Evolutionary conservation across 2,888 invertebrate species (phyloP).

Genomic region (Orthonychiurus folsomi): DNA sequence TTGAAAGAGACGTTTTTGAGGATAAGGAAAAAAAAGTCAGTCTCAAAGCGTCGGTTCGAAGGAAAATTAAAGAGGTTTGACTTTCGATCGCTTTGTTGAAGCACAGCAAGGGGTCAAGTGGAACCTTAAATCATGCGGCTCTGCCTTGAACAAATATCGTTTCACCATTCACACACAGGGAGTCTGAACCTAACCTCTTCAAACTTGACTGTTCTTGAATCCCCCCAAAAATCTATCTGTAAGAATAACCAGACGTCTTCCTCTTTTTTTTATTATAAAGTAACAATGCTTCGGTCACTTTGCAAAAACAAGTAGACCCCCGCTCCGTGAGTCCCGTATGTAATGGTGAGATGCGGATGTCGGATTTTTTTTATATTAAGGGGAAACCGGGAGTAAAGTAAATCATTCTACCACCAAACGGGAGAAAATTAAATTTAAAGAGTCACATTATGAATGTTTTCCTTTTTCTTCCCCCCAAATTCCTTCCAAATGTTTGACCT

Average conservation of each 20-base stretch:
- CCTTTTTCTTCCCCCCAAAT: no score
- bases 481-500: no score
- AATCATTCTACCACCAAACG: background rate
- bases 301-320: background rate
- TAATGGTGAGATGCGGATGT: no score
- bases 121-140: conserved; percentile 35
- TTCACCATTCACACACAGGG: conserved; percentile 19
- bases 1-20: background rate
- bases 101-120: conserved; percentile 39
- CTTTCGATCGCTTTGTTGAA: conserved; percentile 38
- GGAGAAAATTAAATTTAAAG: background rate
- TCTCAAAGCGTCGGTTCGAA: conserved; percentile 24
- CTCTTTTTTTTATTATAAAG: background rate
- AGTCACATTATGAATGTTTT: no score
- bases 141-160: conserved; percentile 34
- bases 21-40: background rate
- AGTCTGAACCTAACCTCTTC: background rate
- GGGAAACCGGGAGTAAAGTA: no score
- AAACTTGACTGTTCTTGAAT: no score
- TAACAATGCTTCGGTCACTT: background rate
- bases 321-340: no score
- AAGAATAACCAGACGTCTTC: background rate
- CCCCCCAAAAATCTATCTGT: no score
- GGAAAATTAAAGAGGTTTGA: conserved; percentile 40
- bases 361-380: no score